Conservation (phyloP, 2,797 vertebrate genomes). For the Premnoplex brunnescens region DNA sequence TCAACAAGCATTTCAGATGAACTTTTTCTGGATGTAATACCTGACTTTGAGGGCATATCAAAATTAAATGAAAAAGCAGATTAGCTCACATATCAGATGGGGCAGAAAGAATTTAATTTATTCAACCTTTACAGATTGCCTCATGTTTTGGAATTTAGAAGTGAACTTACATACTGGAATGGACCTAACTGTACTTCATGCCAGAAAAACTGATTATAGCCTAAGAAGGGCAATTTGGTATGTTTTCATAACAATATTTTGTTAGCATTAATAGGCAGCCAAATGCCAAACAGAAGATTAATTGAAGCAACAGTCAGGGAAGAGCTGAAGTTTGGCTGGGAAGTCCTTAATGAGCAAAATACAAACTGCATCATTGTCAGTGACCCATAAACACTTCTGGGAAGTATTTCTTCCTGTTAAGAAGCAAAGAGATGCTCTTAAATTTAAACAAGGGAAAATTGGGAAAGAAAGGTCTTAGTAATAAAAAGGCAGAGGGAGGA, state of each 20-base stretch:
- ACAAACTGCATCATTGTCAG: background rate
- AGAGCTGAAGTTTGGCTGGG: background rate
- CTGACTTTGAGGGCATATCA: background rate
- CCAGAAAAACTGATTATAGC: background rate
- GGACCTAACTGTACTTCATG: background rate
- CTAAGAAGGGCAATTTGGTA: background rate
- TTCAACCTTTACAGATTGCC: background rate
- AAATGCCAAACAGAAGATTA: conserved; percentile 40
- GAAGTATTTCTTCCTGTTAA: background rate
- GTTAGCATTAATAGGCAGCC: background rate
- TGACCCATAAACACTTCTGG: background rate
- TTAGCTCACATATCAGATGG: background rate
- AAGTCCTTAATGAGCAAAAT: conserved; percentile 13
- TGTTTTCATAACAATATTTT: conserved; percentile 26
- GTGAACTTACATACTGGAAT: background rate
- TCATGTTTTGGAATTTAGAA: background rate
- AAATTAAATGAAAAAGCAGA: background rate
- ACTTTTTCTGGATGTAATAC: background rate
- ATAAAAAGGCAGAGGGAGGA: background rate
- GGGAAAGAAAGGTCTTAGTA: background rate
- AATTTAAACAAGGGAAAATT: background rate
- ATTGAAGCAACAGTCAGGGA: background rate
- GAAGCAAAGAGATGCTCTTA: background rate
- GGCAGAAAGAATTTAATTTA: background rate
- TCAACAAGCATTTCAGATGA: background rate